Evolutionary conservation across 2,113 vertebrate species (phyloP).

Genomic region (Pagrus major): DNA sequence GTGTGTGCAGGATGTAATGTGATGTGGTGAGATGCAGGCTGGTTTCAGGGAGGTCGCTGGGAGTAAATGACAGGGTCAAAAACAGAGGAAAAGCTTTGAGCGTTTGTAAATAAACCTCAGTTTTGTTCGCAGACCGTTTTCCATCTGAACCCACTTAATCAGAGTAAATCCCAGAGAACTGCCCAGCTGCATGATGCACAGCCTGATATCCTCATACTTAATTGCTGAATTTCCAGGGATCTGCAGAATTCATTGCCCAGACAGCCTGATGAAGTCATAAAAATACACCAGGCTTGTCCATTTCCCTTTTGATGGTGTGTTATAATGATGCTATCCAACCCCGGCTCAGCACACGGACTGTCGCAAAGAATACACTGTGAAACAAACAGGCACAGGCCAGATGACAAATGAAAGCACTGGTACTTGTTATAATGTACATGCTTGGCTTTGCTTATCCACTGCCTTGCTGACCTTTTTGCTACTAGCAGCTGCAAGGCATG

Average conservation of each 20-base stretch:
- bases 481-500: slow-evolving; percentile 69
- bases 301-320: slow-evolving; percentile 45
- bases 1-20: slow-evolving; percentile 33
- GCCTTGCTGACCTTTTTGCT: slow-evolving; percentile 75
- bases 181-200: slow-evolving; percentile 40
- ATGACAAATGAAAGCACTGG: slow-evolving; percentile 70
- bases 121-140: slow-evolving; percentile 39
- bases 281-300: slow-evolving; percentile 49
- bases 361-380: slow-evolving; percentile 40
- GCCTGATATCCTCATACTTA: slow-evolving; percentile 51
- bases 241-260: slow-evolving; percentile 38
- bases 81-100: slow-evolving; percentile 25
- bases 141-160: slow-evolving; percentile 72
- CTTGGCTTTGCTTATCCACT: slow-evolving; percentile 71
- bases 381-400: slow-evolving; percentile 55
- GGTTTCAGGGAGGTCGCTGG: slow-evolving; percentile 41
- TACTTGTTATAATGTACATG: slow-evolving; percentile 65
- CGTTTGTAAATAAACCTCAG: slow-evolving; percentile 57
- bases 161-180: slow-evolving; percentile 56
- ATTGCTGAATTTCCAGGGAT: slow-evolving; percentile 69
- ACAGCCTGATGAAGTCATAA: slow-evolving; percentile 65
- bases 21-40: slow-evolving; percentile 5
- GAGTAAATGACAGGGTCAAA: slow-evolving; percentile 52
- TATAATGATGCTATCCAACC: slow-evolving; percentile 61
- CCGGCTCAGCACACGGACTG: slow-evolving; percentile 37